Evolutionary conservation across 2,797 vertebrate species (phyloP), one percentile per base, ranked within the genome.

Genomic region (Falco biarmicus): DNA sequence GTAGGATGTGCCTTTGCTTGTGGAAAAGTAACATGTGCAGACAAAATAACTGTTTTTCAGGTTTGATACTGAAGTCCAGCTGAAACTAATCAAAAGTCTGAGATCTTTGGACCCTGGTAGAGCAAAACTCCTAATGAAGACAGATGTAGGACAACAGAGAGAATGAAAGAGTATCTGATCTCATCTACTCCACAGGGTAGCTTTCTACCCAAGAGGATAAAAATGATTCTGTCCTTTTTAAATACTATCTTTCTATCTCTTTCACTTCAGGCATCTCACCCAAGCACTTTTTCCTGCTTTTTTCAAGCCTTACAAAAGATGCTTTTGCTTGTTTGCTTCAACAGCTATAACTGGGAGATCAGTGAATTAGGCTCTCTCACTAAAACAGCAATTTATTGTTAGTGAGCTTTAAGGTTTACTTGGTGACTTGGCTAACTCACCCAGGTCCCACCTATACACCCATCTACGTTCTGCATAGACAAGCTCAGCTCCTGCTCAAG

Each of bases 41-140:
- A 59, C 53, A 95, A 93, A 95, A 89, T 95, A 93, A 93, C 82
- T 51, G 59, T 10, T 93, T 81, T 93, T 86, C 51, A 79, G 37
- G 37, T 89, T 89, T 76, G 34, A 91, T 93, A 54, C 63, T 66
- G 13, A 24, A 84, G 61, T 39, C 79, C 87, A 93, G 85, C 69
- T 96, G 94, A 93, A 95, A 96, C 87, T 95, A 92, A 96, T 95
- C 69, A 90, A 41, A 90, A 89, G 56, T 70, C 78, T 83, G 71
- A 73, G 57, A 57, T 91, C 74, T 85, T 84, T 75, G 41, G 82
- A 73, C 54, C 31, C 57, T 28, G 16, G 47, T 37, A 78, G 51
- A 59, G 81, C 61, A 86, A 91, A 94, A 81, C 10, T 59, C 66
- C 81, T 88, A 65, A 96, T 68, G 82, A 94, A 87, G 89, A 96